A percentile compares a stretch with the other conserved stretches of the same genome.
Conservation (phyloP, 2,113 vertebrate species). For the Hydrolagus affinis region DNA sequence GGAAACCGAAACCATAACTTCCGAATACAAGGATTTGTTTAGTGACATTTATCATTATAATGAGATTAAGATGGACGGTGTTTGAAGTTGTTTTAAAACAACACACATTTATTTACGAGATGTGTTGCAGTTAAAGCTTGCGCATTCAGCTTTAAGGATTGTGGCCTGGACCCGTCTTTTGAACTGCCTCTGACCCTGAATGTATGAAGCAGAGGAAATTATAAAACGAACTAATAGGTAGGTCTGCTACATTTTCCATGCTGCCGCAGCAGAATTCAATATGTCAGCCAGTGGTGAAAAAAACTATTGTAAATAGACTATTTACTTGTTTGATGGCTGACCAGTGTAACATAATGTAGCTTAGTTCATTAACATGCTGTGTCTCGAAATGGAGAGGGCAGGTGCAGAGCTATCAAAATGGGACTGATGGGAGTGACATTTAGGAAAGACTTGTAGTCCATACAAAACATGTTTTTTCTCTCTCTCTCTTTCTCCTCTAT, state of each 20-base stretch:
- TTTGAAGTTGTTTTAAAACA: slow-evolving; percentile 31
- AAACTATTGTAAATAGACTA: no score
- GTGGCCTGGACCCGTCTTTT: slow-evolving; percentile 12
- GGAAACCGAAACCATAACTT: slow-evolving; percentile 32
- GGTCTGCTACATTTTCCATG: background rate
- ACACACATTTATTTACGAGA: slow-evolving; percentile 25
- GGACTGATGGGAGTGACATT: background rate
- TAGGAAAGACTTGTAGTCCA: no score
- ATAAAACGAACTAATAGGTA: background rate
- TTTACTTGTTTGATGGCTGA: no score
- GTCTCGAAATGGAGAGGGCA: background rate
- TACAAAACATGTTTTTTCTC: no score
- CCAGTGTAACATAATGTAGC: no score
- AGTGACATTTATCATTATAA: slow-evolving; percentile 27
- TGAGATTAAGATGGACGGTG: slow-evolving; percentile 10
- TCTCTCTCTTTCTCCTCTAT: no score
- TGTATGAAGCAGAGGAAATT: background rate
- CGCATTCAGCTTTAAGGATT: slow-evolving; percentile 19
- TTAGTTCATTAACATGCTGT: background rate
- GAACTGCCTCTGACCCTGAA: slow-evolving; percentile 16
- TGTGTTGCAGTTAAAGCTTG: slow-evolving; percentile 25
- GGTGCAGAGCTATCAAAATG: background rate
- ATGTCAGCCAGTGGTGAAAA: background rate
- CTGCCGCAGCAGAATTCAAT: background rate
- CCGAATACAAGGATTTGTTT: slow-evolving; percentile 29